Evolutionary conservation across 2,113 vertebrate species (phyloP), one percentile per base, ranked within the genome.

Genomic region (Isurus oxyrinchus): DNA sequence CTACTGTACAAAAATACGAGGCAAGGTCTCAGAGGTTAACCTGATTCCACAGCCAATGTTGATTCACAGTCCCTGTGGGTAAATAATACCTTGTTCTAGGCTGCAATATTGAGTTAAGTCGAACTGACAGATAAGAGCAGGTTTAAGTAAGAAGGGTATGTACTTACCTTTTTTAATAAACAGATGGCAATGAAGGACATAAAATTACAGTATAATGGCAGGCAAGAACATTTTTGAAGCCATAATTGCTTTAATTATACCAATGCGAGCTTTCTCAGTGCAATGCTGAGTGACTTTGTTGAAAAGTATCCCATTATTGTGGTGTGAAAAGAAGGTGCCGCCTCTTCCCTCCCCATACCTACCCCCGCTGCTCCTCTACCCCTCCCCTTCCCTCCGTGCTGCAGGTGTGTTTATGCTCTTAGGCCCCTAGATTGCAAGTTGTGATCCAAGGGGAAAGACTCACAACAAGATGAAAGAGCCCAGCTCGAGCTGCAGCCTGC

Each of bases 141-240:
- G 97, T 97, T 96, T 97, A 55, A 67, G 94, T 55, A 95, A 97
- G 97, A 97, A 97, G 98, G 97, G 97, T 98, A 98, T 97, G 97
- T 97, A 97, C 98, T 98, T 98, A 98, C 98, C 98, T 98, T 98
- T 98, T 98, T 97, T 98, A 98, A 98, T 98, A 98, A 98, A 98
- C 97, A 97, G 96, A 98, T 97, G 97, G 97, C 97, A 97, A 98
- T 97, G 97, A 98, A 98, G 98, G 98, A 98, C 97, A 97, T 98
- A 97, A 97, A 98, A 98, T 98, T 98, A 98, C 97, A 97, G 97
- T 97, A 97, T 98, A 98, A 98, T 97, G 96, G 97, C 97, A 97
- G 97, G 97, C 97, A 97, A 97, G 97, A 97, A 97, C 97, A 97
- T 97, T 94, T 98, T 97, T 98, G 98, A 98, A 97, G 97, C 97